Base-by-base conservation (phyloP, 1,140 invertebrate species). In the Camponotus floridanus region DNA sequence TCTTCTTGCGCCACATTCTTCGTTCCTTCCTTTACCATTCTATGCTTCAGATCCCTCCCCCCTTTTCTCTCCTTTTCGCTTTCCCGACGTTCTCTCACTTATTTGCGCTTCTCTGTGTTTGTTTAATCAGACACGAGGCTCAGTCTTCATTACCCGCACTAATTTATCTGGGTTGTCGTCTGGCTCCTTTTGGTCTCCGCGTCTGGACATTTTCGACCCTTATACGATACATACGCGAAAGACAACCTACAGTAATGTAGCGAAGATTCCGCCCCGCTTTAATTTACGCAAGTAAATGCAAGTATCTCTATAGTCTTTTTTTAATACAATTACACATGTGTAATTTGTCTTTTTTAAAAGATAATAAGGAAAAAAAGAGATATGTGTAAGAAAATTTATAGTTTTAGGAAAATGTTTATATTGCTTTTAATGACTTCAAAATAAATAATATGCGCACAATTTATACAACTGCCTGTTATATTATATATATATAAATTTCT, bases 41-140 rank as follows among this genome's bases (percentile, higher is more conserved):
- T 13, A 42, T 65, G 57, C 67, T 70, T 70, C 68, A 18, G 36
- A 45, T 39, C 64, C 42, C 68, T 26, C 1, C 26, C 26, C 26
- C 57, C 61, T 21, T 74, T 21, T 55, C 55, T 87, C 79, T 59
- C 15, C 48, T 15, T 61, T 65, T 80, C 51, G 71, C 13, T 70
- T 67, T 87, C 59, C 62, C 86, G 62, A 33, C 70, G 48, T 42
- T 61, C 87, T 88, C 89, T 88, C 88, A 90, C 87, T 93, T 91
- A 92, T 92, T 92, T 87, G 88, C 90, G 88, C 91, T 92, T 92
- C 91, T 64, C 86, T 93, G 93, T 94, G 92, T 94, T 93, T 94
- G 93, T 94, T 94, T 94, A 94, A 94, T 93, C 93, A 94, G 93
- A 93, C 92, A 86, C 90, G 88, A 90, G 91, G 89, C 93, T 94